phyloP scores from a whole-genome alignment of 1,140 invertebrate species.

The Daktulosphaira vitifoliae region DNA sequence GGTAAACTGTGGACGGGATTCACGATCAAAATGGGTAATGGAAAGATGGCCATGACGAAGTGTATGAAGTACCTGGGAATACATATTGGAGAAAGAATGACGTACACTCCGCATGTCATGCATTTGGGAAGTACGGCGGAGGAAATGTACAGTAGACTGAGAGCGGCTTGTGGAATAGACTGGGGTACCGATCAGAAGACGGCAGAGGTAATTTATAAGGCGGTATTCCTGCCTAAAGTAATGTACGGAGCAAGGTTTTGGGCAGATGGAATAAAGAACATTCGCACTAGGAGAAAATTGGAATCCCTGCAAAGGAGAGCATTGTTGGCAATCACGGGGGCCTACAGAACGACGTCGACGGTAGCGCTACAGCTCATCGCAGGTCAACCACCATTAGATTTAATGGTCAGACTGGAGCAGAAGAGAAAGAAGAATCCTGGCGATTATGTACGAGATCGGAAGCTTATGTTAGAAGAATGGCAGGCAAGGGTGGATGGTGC shows the following conservation, averaged over 20 bases:
- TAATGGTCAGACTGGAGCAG: not conserved
- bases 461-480: no score
- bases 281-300: not conserved
- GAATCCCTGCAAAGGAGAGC: not conserved
- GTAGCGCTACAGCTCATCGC: constrained; percentile 7
- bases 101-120: no score
- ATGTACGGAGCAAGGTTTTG: not conserved
- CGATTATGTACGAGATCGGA: no score
- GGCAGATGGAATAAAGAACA: no score
- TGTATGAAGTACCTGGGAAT: no score
- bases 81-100: no score
- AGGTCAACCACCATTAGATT: not conserved
- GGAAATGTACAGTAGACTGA: not conserved
- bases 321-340: not conserved
- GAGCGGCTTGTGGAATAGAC: no score
- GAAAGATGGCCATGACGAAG: not conserved
- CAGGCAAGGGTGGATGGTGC: no score
- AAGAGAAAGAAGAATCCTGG: not conserved
- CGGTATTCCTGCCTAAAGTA: not conserved
- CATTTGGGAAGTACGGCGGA: no score
- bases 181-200: not conserved
- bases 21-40: accelerated
- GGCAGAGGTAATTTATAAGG: not conserved
- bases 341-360: constrained; percentile 29
- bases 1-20: not conserved